Conservation (phyloP, 2,797 vertebrate genomes). For the Oreochromis grahami region DNA sequence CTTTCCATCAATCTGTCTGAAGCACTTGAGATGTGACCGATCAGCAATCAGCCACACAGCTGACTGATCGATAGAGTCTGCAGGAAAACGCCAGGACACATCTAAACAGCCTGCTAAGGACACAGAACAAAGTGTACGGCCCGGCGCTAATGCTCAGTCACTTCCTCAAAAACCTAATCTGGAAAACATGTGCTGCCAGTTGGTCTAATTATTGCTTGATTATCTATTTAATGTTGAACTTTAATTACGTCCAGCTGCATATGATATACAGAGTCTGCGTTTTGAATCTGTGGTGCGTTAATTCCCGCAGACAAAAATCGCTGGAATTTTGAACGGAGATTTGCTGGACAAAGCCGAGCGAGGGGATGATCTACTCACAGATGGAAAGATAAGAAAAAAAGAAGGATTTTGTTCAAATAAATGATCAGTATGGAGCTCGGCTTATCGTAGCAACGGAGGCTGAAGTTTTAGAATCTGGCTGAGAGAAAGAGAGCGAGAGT, state of each 20-base stretch:
- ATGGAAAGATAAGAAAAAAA: neutral
- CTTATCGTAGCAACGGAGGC: neutral
- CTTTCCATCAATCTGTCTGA: conserved; percentile 38
- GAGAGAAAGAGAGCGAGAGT: neutral
- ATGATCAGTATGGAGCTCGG: neutral
- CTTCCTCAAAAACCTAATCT: neutral
- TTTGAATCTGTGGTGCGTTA: neutral
- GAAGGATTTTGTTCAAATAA: neutral
- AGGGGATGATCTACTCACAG: neutral
- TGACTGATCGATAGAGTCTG: conserved; percentile 16
- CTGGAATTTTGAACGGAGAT: neutral
- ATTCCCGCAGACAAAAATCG: neutral
- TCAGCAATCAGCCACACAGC: conserved; percentile 36
- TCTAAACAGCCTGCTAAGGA: neutral
- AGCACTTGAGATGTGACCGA: conserved; percentile 21
- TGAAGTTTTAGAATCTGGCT: neutral
- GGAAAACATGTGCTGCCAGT: neutral
- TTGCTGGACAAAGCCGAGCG: neutral
- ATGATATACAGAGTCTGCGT: neutral
- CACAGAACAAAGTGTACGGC: neutral
- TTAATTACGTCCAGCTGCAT: neutral
- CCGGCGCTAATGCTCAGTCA: neutral
- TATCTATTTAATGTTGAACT: neutral
- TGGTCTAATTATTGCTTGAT: neutral
- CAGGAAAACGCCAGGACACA: neutral